phyloP scores from a whole-genome alignment of 1,140 invertebrate species.

The Drosophila ficusphila region DNA sequence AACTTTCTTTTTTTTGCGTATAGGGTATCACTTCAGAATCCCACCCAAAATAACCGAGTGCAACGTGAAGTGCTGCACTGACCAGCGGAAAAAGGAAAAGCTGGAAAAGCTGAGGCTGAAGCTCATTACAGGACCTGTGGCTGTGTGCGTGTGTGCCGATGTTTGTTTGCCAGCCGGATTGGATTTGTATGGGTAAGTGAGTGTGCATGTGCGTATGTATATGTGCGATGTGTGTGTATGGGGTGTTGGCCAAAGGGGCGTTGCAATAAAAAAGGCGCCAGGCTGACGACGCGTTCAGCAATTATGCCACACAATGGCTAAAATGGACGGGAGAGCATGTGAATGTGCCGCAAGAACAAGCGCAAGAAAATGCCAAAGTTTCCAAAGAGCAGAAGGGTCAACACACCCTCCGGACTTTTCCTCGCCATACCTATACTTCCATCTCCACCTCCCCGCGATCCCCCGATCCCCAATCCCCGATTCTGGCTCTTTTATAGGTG shows the following conservation, averaged over 20 bases:
- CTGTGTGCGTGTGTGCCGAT: conserved; percentile 52
- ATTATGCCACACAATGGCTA: conserved; percentile 68
- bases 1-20: not conserved
- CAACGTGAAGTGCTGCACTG: conserved; percentile 12
- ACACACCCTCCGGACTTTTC: conserved; percentile 44
- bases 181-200: not conserved
- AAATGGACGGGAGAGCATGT: conserved; percentile 24
- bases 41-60: not conserved
- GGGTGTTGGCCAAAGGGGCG: conserved; percentile 36
- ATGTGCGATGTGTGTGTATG: not conserved
- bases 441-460: not conserved
- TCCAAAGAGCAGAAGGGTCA: conserved; percentile 38
- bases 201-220: not conserved
- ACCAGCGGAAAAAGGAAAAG: conserved; percentile 24
- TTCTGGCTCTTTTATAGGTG: conserved; percentile 44
- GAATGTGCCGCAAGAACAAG: conserved; percentile 31
- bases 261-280: conserved; percentile 78
- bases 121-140: conserved; percentile 59
- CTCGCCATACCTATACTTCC: no score
- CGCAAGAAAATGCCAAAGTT: conserved; percentile 42
- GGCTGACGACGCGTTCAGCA: conserved; percentile 65
- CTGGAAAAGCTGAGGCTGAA: conserved; percentile 21
- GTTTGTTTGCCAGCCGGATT: conserved; percentile 51
- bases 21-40: not conserved
- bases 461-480: not conserved